These are phyloP conservation scores for Podocnemis expansa DNA, from an alignment of 2,113 vertebrate species.

Conservation along the genomic window DNA sequence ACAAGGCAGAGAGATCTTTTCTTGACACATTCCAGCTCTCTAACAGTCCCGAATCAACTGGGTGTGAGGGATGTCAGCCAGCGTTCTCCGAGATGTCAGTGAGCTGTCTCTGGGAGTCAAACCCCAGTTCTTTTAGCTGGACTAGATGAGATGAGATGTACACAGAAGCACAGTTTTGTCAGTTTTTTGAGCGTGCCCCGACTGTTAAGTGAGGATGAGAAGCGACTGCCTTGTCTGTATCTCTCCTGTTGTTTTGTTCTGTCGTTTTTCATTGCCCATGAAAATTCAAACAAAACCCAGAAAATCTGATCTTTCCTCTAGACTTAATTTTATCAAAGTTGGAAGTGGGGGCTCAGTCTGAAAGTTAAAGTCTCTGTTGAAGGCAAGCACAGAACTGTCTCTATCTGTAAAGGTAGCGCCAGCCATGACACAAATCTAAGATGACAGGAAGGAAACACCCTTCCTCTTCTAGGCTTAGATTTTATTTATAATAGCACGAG, in stretches of 20 bases:
- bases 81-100: neutral
- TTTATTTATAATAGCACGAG: constrained; percentile 2
- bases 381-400: constrained; percentile 12
- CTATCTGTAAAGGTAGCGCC: neutral
- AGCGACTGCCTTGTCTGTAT: neutral
- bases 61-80: neutral
- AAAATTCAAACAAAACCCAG: neutral
- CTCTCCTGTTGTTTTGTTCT: neutral
- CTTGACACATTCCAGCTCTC: neutral
- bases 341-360: neutral
- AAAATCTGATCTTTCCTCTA: neutral
- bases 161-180: neutral
- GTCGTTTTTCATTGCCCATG: neutral
- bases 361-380: constrained; percentile 15
- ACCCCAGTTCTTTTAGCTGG: neutral
- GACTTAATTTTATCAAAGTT: neutral
- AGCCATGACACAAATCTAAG: neutral
- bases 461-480: neutral
- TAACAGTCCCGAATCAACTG: neutral
- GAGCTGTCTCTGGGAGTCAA: neutral
- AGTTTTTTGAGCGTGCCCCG: neutral
- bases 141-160: neutral
- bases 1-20: neutral
- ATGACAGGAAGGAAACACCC: neutral
- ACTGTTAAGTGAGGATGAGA: neutral